Conservation (phyloP, 1,140 invertebrate genomes). For the Ptiloglossa arizonensis region DNA sequence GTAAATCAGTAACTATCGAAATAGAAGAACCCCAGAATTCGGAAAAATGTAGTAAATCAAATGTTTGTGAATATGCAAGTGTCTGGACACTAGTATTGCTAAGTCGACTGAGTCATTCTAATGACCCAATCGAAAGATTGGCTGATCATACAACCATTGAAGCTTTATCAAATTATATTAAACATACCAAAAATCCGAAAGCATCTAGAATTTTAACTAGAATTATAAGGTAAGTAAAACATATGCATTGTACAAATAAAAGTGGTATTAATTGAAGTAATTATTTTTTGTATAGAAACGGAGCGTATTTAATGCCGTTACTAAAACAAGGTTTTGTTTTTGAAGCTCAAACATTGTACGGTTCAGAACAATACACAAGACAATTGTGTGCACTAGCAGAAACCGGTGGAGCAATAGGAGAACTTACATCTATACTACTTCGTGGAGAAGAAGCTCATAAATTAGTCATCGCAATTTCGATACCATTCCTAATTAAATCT, state of each 20-base stretch:
- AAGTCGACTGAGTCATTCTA: constrained; percentile 67
- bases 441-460: constrained; percentile 72
- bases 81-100: constrained; percentile 69
- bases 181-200: constrained; percentile 63
- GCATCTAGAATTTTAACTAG: constrained; percentile 70
- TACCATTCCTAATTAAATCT: constrained; percentile 75
- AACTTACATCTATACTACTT: constrained; percentile 69
- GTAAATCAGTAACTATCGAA: constrained; percentile 65
- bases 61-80: constrained; percentile 53
- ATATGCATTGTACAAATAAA: not conserved
- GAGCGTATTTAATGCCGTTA: constrained; percentile 72
- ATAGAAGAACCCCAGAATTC: constrained; percentile 45
- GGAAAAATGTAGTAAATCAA: constrained; percentile 38
- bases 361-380: constrained; percentile 66
- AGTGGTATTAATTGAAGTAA: not conserved
- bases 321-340: constrained; percentile 78
- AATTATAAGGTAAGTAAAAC: constrained; percentile 69
- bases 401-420: constrained; percentile 73
- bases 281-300: constrained; percentile 65
- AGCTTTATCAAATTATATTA: constrained; percentile 74
- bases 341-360: constrained; percentile 71
- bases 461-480: constrained; percentile 73
- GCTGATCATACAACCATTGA: constrained; percentile 73
- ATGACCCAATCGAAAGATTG: constrained; percentile 70
- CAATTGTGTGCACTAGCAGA: constrained; percentile 67